These are phyloP conservation scores for Ginglymostoma cirratum DNA, from an alignment of 2,113 vertebrate species.

Conservation along the genomic window DNA sequence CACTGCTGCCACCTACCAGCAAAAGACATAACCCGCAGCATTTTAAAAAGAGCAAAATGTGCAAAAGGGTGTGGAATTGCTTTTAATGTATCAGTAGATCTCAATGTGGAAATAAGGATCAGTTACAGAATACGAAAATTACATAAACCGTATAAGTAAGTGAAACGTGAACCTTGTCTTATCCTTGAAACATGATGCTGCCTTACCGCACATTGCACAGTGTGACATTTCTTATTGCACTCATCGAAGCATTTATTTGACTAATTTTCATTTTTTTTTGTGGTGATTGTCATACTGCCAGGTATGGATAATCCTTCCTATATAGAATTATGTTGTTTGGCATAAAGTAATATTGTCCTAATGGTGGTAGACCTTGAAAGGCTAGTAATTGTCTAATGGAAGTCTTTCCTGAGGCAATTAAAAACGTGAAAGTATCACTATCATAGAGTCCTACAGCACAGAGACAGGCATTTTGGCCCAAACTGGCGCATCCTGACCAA, in stretches of 20 bases:
- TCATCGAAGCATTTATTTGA: not conserved
- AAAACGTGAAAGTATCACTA: not conserved
- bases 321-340: not conserved
- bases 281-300: not conserved
- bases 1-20: slow-evolving; percentile 75
- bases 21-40: slow-evolving; percentile 33
- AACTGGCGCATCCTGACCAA: too few species aligned
- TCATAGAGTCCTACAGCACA: too few species aligned
- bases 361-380: not conserved
- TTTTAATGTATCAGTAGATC: not conserved
- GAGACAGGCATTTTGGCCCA: too few species aligned
- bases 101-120: not conserved
- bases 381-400: not conserved
- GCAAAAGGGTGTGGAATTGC: not conserved
- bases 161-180: not conserved
- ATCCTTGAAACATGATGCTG: not conserved
- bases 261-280: not conserved
- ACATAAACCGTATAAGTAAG: not conserved
- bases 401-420: not conserved
- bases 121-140: not conserved
- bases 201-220: not conserved
- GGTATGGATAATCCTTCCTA: not conserved
- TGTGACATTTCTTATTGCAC: not conserved
- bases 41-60: not conserved
- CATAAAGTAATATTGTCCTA: not conserved